Base-by-base conservation (phyloP, 2,797 vertebrate genomes). In the Pampus argenteus region DNA sequence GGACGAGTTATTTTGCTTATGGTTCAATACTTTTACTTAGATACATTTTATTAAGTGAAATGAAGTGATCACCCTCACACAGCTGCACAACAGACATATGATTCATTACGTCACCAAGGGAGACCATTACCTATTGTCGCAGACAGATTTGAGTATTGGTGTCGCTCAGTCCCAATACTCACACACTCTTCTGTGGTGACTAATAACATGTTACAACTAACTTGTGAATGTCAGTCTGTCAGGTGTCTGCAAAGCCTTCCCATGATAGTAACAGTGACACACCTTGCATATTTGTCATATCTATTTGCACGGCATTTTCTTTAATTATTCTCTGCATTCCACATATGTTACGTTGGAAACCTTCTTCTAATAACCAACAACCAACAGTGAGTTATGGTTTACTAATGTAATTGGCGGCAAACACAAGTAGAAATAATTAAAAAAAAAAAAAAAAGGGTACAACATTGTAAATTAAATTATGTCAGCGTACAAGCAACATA, bases 201-300 rank as follows among this genome's bases (percentile, higher is more conserved):
- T 84, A 82, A 81, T 7, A 11, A 4, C 8, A 20, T 7, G 1
- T 26, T 5, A 64, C 57, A 73, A 3, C 5, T 60, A 20, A 38
- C 48, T 26, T 47, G 18, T 14, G 47, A 51, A 44, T 71, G 40
- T 57, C 40, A 80, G 18, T 49, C n/a, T n/a, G n/a, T 50, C 13
- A 3, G 2, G 1, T 50, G 11, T 26, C 18, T 64, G 54, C 29
- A 70, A 42, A n/a, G 13, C 2, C 20, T 86, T 84, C 50, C 54
- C 75, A 81, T 64, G 48, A 86, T 89, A 87, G 71, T 88, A 90
- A 89, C 29, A 36, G 20, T 44, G 80, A 51, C 78, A 81, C 79
- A 23, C 75, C 72, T 79, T 63, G 38, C 50, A 70, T 25, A 7
- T 67, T 38, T 76, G 48, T 76, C 40, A 51, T 47, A 22, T 64